Conservation (phyloP, 2,797 vertebrate species). For the Botia kubotai region DNA sequence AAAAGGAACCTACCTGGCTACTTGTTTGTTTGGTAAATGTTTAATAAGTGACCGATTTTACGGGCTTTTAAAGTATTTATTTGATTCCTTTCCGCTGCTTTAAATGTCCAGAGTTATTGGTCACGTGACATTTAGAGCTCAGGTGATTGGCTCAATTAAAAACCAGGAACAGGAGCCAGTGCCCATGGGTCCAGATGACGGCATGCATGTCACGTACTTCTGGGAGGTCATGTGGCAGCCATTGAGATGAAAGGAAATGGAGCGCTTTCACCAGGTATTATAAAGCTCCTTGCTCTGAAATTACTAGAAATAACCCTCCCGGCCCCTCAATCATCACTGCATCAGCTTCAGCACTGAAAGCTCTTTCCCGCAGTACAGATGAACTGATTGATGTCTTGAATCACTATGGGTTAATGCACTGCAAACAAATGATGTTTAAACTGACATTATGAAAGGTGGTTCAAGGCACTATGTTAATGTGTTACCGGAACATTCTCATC, state of each 20-base stretch:
- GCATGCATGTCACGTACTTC: background rate
- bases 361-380: background rate
- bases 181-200: background rate
- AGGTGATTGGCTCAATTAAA: background rate
- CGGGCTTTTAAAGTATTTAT: too few relatives aligned
- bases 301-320: too few relatives aligned
- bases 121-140: background rate
- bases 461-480: background rate
- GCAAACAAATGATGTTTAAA: slow-evolving; percentile 29
- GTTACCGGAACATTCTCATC: background rate
- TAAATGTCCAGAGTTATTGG: background rate
- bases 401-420: slow-evolving; percentile 4
- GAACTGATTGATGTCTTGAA: slow-evolving; percentile 17
- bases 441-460: background rate
- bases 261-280: background rate
- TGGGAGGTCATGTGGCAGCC: background rate
- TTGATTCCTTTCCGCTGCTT: too few relatives aligned
- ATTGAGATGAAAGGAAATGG: background rate
- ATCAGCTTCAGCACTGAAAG: background rate
- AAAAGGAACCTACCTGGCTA: background rate
- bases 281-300: background rate
- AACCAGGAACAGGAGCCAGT: background rate
- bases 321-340: background rate
- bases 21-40: too few relatives aligned
- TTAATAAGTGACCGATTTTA: too few relatives aligned